Percentiles rank a stretch among this genome's conserved stretches.
Conservation (phyloP, 2,888 invertebrate genomes). For the Acanthopleura granulata region DNA sequence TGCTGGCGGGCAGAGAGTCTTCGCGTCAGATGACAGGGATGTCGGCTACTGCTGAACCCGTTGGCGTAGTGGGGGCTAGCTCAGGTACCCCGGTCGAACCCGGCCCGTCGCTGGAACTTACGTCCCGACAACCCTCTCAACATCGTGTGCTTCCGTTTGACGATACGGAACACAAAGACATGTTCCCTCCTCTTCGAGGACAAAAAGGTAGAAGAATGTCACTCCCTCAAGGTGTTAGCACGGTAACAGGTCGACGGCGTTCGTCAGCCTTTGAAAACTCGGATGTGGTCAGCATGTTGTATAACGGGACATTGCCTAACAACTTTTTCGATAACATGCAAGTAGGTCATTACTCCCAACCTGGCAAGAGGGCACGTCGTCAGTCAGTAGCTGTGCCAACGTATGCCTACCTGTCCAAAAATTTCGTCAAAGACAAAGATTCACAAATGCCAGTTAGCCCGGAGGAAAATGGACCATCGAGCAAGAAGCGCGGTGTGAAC, state of each 20-base stretch:
- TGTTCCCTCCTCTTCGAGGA: background rate
- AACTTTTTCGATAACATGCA: background rate
- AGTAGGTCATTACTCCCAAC: no score
- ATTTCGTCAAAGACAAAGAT: background rate
- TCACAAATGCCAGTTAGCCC: background rate
- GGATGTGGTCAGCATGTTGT: background rate
- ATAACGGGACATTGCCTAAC: background rate
- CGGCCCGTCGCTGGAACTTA: no score
- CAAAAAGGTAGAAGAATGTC: background rate
- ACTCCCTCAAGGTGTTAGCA: background rate
- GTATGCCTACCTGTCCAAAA: constrained; percentile 10
- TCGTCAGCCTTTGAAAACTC: background rate
- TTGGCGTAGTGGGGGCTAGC: no score
- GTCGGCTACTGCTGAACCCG: no score
- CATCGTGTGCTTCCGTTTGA: no score
- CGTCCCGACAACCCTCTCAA: no score
- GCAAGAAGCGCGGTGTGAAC: background rate
- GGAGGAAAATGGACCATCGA: background rate
- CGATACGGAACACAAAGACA: background rate
- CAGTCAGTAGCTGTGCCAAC: background rate
- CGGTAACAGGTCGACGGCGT: background rate
- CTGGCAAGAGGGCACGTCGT: background rate
- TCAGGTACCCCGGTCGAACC: no score
- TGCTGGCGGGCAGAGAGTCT: no score
- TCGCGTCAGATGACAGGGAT: no score